Percentiles rank a stretch among this genome's conserved stretches.
Conservation (phyloP, 2,888 invertebrate genomes). For the Cataglyphis cursor region DNA sequence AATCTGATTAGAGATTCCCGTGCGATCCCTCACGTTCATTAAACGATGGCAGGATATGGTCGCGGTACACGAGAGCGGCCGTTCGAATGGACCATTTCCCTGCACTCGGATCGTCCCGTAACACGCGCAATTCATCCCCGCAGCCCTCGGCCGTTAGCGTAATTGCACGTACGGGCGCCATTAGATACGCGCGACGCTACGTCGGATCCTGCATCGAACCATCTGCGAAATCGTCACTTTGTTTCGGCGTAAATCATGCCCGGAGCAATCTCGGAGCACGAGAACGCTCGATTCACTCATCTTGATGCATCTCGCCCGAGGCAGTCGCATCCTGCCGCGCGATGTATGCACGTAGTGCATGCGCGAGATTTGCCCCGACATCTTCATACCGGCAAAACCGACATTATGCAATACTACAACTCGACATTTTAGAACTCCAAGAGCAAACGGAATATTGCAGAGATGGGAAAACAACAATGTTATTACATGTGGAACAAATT, state of each 20-base stretch:
- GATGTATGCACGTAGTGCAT: slow-evolving; percentile 5
- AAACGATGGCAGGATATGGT: slow-evolving; percentile 23
- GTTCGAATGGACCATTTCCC: slow-evolving; percentile 58
- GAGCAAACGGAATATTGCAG: neutral
- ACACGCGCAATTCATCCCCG: slow-evolving; percentile 70
- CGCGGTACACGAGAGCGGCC: slow-evolving; percentile 35
- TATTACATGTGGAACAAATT: neutral
- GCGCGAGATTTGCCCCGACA: slow-evolving; percentile 27
- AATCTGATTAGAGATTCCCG: slow-evolving; percentile 28
- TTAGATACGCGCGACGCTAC: slow-evolving; percentile 77
- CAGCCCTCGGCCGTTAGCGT: slow-evolving; percentile 75
- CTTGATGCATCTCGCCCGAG: slow-evolving; percentile 34
- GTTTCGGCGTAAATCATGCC: slow-evolving; percentile 75
- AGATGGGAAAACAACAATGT: neutral
- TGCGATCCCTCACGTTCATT: slow-evolving; percentile 11
- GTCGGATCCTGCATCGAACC: slow-evolving; percentile 68
- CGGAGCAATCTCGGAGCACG: slow-evolving; percentile 42
- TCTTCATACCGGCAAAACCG: slow-evolving; percentile 16
- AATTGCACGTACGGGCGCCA: slow-evolving; percentile 78
- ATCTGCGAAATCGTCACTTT: slow-evolving; percentile 79
- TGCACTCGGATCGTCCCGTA: slow-evolving; percentile 50
- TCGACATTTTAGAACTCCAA: too few relatives aligned
- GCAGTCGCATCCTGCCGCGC: slow-evolving; percentile 38
- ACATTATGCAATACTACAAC: too few relatives aligned
- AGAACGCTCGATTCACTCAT: slow-evolving; percentile 55